Base-by-base conservation (phyloP, 2,888 invertebrate species). In the Homarus gammarus region DNA sequence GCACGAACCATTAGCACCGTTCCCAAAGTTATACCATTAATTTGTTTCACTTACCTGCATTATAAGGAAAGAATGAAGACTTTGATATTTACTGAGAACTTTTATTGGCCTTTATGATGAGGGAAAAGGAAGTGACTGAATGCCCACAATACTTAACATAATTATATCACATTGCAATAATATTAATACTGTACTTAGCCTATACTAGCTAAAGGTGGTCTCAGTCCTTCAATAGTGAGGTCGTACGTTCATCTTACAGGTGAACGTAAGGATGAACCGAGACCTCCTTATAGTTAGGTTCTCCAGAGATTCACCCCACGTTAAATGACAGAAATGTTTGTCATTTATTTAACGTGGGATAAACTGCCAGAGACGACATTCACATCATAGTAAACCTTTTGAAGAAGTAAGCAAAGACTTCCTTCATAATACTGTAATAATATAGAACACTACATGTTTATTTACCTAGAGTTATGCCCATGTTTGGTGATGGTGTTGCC, bases 181-280 rank as follows among this genome's bases (percentile, higher is more conserved):
- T 18, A 79, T 33, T 31, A 27, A n/a, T n/a, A n/a, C n/a, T 12
- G 12, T 49, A 40, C 44, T 75, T 75, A 44, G 75, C 75, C 33
- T 75, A 44, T 44, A 44, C n/a, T 44, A 44, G 75, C 36, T 38
- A 73, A 73, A 18, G n/a, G 40, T 2, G 38, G 75, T 75, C 44
- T 15, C 40, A 12, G 44, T 2, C 15, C 10, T 36, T 27, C 31
- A n/a, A 10, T 27, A 33, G 5, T 79, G 5, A 56, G 79, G 56
- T 79, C 56, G 22, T 56, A 79, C 22, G n/a, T 56, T 10, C n/a
- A 79, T 79, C 56, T 33, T 79, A 33, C 79, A n/a, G n/a, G n/a
- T 73, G 5, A 15, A 56, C 22, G 79, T 79, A 79, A 78, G 78
- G 31, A 31, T 36, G 79, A 79, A 56, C 51, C 6, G 33, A 79